Evolutionary conservation across 1,140 invertebrate genomes (phyloP).

Genomic region (Euwallacea fornicatus): DNA sequence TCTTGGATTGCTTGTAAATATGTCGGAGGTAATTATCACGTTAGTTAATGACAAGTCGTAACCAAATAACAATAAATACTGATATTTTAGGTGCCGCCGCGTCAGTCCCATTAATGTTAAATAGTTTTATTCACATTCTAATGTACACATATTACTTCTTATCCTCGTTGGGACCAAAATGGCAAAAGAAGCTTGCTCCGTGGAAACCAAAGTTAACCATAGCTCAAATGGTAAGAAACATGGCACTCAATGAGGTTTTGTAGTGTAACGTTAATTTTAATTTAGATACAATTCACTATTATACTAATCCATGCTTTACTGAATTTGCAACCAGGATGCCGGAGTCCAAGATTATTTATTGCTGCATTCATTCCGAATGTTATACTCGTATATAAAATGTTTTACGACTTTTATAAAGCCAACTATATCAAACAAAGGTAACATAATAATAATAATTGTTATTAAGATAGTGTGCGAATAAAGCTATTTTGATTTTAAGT

Average conservation of each 20-base stretch:
- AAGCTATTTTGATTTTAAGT: too few relatives aligned
- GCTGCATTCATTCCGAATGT: conserved; percentile 64
- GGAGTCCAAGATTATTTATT: conserved; percentile 56
- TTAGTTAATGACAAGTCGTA: too few relatives aligned
- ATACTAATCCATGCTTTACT: conserved; percentile 61
- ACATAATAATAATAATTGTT: too few relatives aligned
- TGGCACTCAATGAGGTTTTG: background rate
- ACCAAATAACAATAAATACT: background rate
- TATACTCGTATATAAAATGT: conserved; percentile 68
- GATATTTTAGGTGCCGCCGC: conserved; percentile 42
- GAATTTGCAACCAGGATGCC: conserved; percentile 60
- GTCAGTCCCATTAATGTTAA: conserved; percentile 45
- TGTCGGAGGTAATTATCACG: conserved; percentile 58
- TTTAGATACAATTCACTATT: conserved; percentile 68
- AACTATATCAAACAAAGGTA: conserved; percentile 54
- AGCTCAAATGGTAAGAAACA: conserved; percentile 51
- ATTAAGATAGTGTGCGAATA: too few relatives aligned
- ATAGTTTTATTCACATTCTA: conserved; percentile 49
- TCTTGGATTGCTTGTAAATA: conserved; percentile 73
- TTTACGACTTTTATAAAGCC: conserved; percentile 68
- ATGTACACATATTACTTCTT: conserved; percentile 54
- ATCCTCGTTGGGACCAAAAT: conserved; percentile 44
- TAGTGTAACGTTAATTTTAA: conserved; percentile 34
- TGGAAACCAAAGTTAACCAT: conserved; percentile 55
- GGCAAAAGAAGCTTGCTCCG: conserved; percentile 45